Conservation (phyloP, 2,113 vertebrate species). For the human (Homo sapiens) region DNA sequence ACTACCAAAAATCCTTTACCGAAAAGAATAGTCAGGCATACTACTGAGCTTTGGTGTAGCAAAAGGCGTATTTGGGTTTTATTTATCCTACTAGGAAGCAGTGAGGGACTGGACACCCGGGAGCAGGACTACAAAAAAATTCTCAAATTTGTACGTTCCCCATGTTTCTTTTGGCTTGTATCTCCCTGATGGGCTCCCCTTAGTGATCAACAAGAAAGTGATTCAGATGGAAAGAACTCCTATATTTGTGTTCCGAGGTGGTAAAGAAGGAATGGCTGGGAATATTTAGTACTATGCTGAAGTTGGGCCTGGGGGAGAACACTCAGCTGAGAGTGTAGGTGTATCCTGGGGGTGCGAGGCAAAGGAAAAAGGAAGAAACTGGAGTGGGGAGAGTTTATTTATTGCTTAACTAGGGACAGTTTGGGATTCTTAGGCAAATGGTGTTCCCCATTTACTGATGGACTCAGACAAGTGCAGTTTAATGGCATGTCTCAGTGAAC, state of each 20-base stretch:
- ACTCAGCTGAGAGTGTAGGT: background rate
- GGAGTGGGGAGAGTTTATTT: background rate
- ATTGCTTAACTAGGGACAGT: background rate
- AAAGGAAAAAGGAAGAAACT: background rate
- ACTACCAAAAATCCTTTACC: background rate
- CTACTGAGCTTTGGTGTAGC: background rate
- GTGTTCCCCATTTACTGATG: background rate
- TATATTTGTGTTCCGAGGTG: background rate
- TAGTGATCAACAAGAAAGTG: background rate
- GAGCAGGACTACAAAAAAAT: background rate
- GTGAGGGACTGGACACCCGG: background rate
- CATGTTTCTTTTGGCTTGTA: background rate
- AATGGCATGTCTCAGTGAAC: background rate
- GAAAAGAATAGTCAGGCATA: background rate
- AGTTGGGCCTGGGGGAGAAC: fast-evolving
- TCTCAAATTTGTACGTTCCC: background rate
- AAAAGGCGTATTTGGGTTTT: background rate
- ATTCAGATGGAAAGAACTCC: background rate
- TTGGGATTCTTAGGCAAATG: background rate
- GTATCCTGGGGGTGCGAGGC: background rate
- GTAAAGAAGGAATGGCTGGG: background rate
- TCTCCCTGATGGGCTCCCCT: background rate
- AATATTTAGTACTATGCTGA: background rate
- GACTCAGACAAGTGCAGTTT: background rate
- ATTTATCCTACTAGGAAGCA: background rate